phyloP scores from a whole-genome alignment of 2,113 vertebrate genomes.

The Clarias magur region DNA sequence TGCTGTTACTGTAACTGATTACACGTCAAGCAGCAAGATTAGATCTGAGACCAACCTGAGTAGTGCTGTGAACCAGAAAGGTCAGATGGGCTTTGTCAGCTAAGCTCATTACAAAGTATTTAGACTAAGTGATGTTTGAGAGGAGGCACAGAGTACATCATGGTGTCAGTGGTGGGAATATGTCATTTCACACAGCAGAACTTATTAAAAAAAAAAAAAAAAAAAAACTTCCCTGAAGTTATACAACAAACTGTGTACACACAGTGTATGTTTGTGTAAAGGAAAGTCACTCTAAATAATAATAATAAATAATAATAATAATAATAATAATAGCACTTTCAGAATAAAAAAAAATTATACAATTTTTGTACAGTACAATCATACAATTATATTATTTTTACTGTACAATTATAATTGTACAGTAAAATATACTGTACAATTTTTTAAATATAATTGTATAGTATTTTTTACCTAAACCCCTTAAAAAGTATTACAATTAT shows the following conservation, averaged over 20 bases:
- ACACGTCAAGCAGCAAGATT: constrained; percentile 26
- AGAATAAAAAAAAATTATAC: too few species aligned
- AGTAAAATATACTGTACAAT: too few species aligned
- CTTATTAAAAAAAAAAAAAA: not conserved
- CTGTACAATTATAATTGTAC: too few species aligned
- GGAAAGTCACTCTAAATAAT: not conserved
- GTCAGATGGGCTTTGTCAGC: constrained; percentile 11
- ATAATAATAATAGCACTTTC: too few species aligned
- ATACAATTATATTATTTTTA: too few species aligned
- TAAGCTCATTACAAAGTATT: constrained; percentile 32
- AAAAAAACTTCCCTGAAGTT: not conserved
- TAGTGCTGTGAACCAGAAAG: not conserved
- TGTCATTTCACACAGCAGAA: constrained; percentile 12
- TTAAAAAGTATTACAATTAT: not conserved
- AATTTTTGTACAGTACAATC: too few species aligned
- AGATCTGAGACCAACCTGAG: constrained; percentile 20
- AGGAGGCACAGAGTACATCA: not conserved
- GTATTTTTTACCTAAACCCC: not conserved
- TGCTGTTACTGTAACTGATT: constrained; percentile 37
- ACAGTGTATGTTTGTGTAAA: not conserved
- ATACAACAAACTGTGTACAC: not conserved
- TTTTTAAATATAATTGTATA: too few species aligned
- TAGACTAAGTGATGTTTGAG: constrained; percentile 33
- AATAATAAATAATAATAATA: too few species aligned
- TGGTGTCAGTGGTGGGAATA: not conserved